Conservation (phyloP, 2,888 invertebrate genomes). For the Pseudoips prasinana region DNA sequence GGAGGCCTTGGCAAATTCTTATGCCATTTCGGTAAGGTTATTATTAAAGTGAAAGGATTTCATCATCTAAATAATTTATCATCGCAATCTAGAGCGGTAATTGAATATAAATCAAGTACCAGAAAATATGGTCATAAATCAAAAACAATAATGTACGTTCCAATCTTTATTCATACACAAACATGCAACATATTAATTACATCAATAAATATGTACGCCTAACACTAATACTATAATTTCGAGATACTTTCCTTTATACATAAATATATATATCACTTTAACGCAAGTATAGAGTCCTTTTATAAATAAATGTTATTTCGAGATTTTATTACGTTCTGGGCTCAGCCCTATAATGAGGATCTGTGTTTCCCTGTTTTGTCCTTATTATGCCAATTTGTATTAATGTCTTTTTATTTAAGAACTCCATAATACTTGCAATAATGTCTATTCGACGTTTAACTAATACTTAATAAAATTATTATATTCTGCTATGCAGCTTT, state of each 20-base stretch:
- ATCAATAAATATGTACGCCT: slow-evolving; percentile 68
- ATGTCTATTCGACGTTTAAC: slow-evolving; percentile 50
- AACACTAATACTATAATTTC: slow-evolving; percentile 58
- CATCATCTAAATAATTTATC: too few species aligned
- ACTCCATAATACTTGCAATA: slow-evolving; percentile 24
- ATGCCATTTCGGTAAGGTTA: too few species aligned
- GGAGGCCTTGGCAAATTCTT: too few species aligned
- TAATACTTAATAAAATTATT: slow-evolving; percentile 63
- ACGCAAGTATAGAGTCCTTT: slow-evolving; percentile 18
- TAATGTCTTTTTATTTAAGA: slow-evolving; percentile 8
- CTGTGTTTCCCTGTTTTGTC: slow-evolving; percentile 9
- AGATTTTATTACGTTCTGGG: slow-evolving; percentile 7
- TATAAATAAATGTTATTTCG: too few species aligned
- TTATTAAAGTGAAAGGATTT: too few species aligned
- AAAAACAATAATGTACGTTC: slow-evolving; percentile 27
- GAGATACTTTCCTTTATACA: slow-evolving; percentile 61
- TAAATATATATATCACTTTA: slow-evolving; percentile 44
- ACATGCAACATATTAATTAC: slow-evolving; percentile 55
- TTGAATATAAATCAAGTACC: too few species aligned
- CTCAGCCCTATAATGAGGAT: slow-evolving; percentile 24
- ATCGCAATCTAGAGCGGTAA: too few species aligned
- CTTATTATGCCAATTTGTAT: too few species aligned
- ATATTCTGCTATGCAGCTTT: slow-evolving; percentile 24
- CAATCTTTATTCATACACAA: slow-evolving; percentile 46
- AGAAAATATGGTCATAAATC: slow-evolving; percentile 3